A percentile compares a stretch with the other conserved stretches of the same genome.
These are phyloP conservation scores for Oceanodroma leucorhoa DNA, from an alignment of 2,797 vertebrate genomes.

Conservation along the genomic window DNA sequence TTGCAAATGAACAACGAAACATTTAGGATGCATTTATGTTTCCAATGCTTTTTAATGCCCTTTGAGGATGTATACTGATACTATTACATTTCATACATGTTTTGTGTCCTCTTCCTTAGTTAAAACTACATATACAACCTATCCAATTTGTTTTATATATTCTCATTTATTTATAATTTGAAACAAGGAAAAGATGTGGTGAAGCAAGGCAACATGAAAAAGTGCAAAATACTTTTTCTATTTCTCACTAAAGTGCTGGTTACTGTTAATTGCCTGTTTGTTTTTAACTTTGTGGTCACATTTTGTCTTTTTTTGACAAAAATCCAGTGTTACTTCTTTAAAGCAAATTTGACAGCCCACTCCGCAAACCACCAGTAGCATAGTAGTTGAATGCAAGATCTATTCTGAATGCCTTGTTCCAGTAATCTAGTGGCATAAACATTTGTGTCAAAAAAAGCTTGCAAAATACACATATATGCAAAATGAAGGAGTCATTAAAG, in stretches of 20 bases:
- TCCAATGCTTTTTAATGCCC: not conserved
- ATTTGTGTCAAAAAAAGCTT: not conserved
- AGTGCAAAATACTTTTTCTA: not conserved
- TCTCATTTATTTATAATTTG: not conserved
- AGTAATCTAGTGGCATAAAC: not conserved
- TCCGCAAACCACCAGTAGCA: not conserved
- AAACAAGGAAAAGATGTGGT: not conserved
- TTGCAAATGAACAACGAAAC: not conserved
- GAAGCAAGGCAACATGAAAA: not conserved
- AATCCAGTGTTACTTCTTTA: not conserved
- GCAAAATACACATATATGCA: not conserved
- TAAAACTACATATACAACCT: not conserved
- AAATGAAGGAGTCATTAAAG: not conserved
- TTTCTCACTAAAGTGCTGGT: not conserved
- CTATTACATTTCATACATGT: accelerated
- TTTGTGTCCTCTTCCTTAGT: not conserved
- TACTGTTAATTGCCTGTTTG: not conserved
- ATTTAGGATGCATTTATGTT: not conserved
- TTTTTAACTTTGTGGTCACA: not conserved
- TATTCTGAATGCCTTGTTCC: not conserved
- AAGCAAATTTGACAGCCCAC: not conserved
- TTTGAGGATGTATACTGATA: not conserved
- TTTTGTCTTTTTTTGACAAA: not conserved
- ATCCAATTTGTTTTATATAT: not conserved
- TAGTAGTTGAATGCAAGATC: not conserved